Base-by-base conservation (phyloP, 2,113 vertebrate species). In the Triplophysa siluroides region DNA sequence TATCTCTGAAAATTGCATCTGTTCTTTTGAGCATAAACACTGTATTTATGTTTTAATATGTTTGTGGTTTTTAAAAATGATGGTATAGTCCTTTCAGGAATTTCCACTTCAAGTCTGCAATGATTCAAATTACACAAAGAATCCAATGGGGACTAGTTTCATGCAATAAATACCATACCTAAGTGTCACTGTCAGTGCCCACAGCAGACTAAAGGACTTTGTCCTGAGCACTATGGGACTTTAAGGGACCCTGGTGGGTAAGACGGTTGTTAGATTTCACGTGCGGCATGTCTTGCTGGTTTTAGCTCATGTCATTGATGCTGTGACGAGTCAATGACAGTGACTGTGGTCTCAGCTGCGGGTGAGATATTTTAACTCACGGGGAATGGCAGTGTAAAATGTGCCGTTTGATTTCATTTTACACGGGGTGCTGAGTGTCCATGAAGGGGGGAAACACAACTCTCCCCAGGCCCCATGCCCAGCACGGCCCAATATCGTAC, bases 401-500 rank as follows among this genome's bases (percentile, higher is more conserved):
- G 66, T 52, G 43, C 63, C 74, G 58, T 79, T 85, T 79, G 76
- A 79, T 83, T 81, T 81, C 67, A 79, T 83, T 81, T 83, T 72
- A 33, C 65, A 72, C 71, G 45, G 76, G 81, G 73, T 61, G 79
- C 45, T 56, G 69, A 65, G 58, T 58, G 62, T 64, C 74, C 72
- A 60, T 82, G 61, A 79, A 26, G 56, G 45, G 76, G 78, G 11
- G 66, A 78, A 85, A 84, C 76, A 78, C 82, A 58, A 63, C 72
- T 84, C 85, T 83, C 88, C 62, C 68, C 80, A 85, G 86, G 85
- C 87, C 85, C 80, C 71, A 86, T 85, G 73, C 72, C 45, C 79
- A 33, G 64, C 72, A 87, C 89, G 85, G 89, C 88, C 88, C 84
- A 91, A 91, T 91, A 91, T 90, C 83, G 69, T 77, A 88, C 80